Percentiles rank a stretch among this genome's conserved stretches.
Conservation (phyloP, 30 jellyfish, hydroid and myxozoan genomes). For the Aurelia sp. region DNA sequence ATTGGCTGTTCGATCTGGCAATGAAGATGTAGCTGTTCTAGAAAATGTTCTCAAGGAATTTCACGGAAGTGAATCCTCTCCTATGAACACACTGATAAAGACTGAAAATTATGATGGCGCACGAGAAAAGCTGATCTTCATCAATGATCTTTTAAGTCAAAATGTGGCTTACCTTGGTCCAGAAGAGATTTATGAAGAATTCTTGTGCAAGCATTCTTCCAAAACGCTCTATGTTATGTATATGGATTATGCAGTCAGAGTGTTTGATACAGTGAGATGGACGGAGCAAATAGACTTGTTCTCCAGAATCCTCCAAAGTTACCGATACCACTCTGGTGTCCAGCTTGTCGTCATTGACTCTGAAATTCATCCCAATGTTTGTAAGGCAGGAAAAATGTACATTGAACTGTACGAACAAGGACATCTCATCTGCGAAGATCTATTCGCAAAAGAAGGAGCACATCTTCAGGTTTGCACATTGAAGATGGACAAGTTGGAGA, state of each 20-base stretch:
- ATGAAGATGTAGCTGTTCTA: neutral
- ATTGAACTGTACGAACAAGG: conserved; percentile 58
- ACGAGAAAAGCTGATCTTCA: conserved; percentile 17
- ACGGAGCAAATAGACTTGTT: conserved; percentile 35
- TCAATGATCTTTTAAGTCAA: neutral
- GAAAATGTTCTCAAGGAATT: neutral
- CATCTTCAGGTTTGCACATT: conserved; percentile 26
- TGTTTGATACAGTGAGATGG: conserved; percentile 20
- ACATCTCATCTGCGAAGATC: conserved; percentile 46
- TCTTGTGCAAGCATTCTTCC: conserved; percentile 31
- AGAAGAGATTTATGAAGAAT: conserved; percentile 16
- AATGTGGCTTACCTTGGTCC: conserved; percentile 40
- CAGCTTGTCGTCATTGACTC: conserved; percentile 33
- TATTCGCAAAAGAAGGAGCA: conserved; percentile 47
- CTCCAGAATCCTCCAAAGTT: conserved; percentile 5
- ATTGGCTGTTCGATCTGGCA: too few species aligned
- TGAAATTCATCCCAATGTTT: conserved; percentile 14
- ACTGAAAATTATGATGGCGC: neutral
- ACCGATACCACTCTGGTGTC: neutral
- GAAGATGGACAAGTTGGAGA: conserved; percentile 8
- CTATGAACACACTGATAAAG: neutral
- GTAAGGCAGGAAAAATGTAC: conserved; percentile 9
- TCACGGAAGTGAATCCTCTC: conserved; percentile 29
- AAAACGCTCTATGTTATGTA: conserved; percentile 34
- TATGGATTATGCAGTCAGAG: conserved; percentile 7